Conservation (phyloP, 1,140 invertebrate species). For the Pollicipes pollicipes region DNA sequence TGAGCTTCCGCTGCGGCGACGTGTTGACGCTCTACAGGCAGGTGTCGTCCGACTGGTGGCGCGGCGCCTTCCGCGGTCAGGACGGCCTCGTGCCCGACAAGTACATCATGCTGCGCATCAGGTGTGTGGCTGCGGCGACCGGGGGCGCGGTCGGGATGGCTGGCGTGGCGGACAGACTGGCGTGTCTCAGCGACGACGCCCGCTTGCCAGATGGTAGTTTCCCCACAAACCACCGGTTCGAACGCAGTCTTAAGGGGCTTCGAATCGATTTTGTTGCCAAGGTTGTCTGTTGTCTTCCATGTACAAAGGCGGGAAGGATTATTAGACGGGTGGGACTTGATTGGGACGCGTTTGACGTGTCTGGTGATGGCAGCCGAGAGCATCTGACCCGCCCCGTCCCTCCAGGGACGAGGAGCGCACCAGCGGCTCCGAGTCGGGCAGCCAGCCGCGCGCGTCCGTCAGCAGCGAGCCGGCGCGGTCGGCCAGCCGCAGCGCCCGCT, state of each 20-base stretch:
- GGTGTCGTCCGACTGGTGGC: conserved; percentile 74
- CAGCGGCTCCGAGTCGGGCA: neutral
- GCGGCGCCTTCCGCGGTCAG: conserved; percentile 48
- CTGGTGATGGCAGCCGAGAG: too few relatives aligned
- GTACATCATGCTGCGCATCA: conserved; percentile 63
- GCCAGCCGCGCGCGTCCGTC: neutral
- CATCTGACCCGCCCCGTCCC: neutral
- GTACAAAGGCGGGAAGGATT: too few relatives aligned
- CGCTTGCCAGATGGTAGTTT: too few relatives aligned
- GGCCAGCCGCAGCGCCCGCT: neutral
- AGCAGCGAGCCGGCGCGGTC: neutral
- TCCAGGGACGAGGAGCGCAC: neutral
- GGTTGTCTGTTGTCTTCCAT: too few relatives aligned
- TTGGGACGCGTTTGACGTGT: too few relatives aligned
- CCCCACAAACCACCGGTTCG: too few relatives aligned
- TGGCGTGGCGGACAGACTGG: too few relatives aligned
- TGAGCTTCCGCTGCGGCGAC: conserved; percentile 67
- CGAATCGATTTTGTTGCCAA: too few relatives aligned
- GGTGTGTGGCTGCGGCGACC: conserved; percentile 29
- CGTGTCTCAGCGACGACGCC: too few relatives aligned
- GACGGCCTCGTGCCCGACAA: conserved; percentile 74
- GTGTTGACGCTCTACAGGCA: conserved; percentile 52
- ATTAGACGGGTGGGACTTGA: too few relatives aligned
- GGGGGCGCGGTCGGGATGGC: too few relatives aligned
- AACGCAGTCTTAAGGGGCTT: too few relatives aligned